Evolutionary conservation across 2,888 invertebrate genomes (phyloP), one percentile per base, ranked within the genome.

Genomic region (Luffia ferchaultella): DNA sequence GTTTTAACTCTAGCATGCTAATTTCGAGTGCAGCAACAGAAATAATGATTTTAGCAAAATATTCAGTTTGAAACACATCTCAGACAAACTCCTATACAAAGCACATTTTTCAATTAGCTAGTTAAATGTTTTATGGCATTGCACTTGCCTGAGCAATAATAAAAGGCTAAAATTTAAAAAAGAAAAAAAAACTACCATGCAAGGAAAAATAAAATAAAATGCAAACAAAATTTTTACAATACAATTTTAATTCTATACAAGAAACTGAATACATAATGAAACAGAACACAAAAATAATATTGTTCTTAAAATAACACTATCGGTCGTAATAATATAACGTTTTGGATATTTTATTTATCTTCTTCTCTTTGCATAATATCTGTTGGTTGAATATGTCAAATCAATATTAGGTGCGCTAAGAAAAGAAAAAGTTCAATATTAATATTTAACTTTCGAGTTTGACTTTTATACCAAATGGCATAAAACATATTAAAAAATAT

Each of bases 371-470:
- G 75, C 71, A 70, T 73, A 77, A 70, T 77, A 79, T 77, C 71
- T 82, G 70, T 76, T 82, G 70, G 70, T 61, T 58, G 70, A 62
- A 68, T 73, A 74, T 59, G 68, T 67, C 60, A 75, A 64, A 69
- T 76, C 77, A 75, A 83, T 69, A 60, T 71, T 72, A 73, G 80
- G 79, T 71, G 82, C 82, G 76, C 82, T 82, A 82, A 66, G 75
- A 68, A 77, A 65, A 62, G n/a, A n/a, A n/a, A 76, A 78, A 76
- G 67, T 69, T 16, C n/a, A 42, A 42, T n/a, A 42, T 16, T 16
- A 16, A 3, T 16, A 42, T 42, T 42, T 42, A 30, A 7, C n/a
- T n/a, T n/a, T n/a, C n/a, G n/a, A n/a, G n/a, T n/a, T n/a, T n/a
- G n/a, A n/a, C n/a, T n/a, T n/a, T n/a, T n/a, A n/a, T n/a, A n/a